A percentile compares a stretch with the other conserved stretches of the same genome.
Conservation (phyloP, 2,113 vertebrate species). For the Vanacampus margaritifer region DNA sequence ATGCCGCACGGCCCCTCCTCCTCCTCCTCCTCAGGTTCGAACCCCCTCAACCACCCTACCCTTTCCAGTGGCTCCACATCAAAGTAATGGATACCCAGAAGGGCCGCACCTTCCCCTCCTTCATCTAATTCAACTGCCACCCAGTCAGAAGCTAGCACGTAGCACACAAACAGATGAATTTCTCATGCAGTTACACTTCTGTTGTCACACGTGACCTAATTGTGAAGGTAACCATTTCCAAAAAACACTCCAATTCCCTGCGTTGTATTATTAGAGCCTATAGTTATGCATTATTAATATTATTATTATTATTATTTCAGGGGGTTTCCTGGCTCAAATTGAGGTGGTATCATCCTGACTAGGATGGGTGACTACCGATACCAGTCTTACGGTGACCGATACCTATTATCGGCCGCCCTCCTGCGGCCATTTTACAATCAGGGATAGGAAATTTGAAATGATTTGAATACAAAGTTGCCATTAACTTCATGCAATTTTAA, state of each 20-base stretch:
- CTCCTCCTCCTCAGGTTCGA: background rate
- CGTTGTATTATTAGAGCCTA: no score
- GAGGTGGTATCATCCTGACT: no score
- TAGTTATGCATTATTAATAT: no score
- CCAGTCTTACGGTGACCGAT: no score
- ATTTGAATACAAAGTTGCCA: no score
- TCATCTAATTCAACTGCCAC: slow-evolving; percentile 40
- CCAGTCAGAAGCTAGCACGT: slow-evolving; percentile 38
- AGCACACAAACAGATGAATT: slow-evolving; percentile 28
- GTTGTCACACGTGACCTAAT: slow-evolving; percentile 11
- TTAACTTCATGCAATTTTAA: no score
- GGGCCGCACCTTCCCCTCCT: slow-evolving; percentile 65
- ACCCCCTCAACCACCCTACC: background rate
- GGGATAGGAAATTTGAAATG: no score
- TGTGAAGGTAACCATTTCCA: background rate
- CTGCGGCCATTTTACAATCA: no score
- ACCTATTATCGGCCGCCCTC: no score
- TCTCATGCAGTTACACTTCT: slow-evolving; percentile 46
- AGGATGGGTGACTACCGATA: no score
- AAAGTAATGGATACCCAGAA: slow-evolving; percentile 71
- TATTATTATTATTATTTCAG: no score
- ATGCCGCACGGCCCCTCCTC: slow-evolving; percentile 32
- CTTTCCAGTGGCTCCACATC: slow-evolving; percentile 58
- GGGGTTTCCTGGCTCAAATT: no score
- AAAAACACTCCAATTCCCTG: background rate